Conservation (phyloP, 92 coral and sea anemone genomes). For the Nematostella vectensis region DNA sequence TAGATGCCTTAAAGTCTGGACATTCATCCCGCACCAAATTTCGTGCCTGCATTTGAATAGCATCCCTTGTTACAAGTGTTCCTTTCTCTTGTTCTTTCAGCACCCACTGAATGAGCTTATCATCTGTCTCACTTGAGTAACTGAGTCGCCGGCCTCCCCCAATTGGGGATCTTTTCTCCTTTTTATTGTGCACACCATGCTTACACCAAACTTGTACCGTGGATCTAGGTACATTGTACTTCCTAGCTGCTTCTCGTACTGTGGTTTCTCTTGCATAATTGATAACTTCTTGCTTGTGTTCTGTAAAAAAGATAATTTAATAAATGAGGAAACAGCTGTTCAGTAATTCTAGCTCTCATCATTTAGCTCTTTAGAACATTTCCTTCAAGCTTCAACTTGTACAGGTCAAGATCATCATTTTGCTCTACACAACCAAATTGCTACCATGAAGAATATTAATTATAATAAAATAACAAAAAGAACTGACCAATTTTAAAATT, state of each 20-base stretch:
- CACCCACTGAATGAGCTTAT: constrained; percentile 86
- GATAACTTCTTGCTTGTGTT: constrained; percentile 80
- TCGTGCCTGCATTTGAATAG: constrained; percentile 83
- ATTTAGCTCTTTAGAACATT: no score
- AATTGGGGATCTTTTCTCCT: constrained; percentile 63
- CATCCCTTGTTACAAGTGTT: constrained; percentile 90
- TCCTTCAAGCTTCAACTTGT: no score
- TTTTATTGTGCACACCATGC: constrained; percentile 57
- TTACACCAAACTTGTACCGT: constrained; percentile 88
- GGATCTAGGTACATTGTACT: constrained; percentile 72
- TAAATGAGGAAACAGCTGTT: no score
- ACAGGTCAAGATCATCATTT: no score
- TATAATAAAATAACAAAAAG: no score
- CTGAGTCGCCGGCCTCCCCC: constrained; percentile 87
- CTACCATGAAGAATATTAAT: no score
- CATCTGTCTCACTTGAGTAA: constrained; percentile 95
- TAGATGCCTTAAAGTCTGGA: constrained; percentile 96
- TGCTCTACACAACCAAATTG: no score
- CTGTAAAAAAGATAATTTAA: no score
- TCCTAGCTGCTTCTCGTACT: constrained; percentile 76
- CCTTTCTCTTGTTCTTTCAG: constrained; percentile 82
- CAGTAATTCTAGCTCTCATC: no score
- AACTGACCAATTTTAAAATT: no score
- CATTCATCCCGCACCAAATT: constrained; percentile 82
- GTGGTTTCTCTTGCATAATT: constrained; percentile 80